These are phyloP conservation scores for Mechanitis messenoides DNA, from an alignment of 2,888 invertebrate species.

Conservation along the genomic window DNA sequence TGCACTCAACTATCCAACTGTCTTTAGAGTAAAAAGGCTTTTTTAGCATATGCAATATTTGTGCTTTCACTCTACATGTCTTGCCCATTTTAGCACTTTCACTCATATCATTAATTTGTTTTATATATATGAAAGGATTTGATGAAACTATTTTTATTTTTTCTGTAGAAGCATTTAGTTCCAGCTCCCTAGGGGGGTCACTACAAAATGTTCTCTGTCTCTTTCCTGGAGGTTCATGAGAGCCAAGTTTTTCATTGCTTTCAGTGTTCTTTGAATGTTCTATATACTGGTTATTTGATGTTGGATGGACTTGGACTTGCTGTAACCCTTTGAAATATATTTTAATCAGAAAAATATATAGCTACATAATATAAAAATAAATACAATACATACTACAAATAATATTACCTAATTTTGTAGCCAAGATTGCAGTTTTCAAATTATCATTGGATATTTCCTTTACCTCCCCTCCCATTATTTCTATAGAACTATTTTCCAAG, in stretches of 20 bases:
- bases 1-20: constrained; percentile 75
- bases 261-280: too few relatives aligned
- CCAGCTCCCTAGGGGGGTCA: constrained; percentile 25
- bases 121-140: constrained; percentile 66
- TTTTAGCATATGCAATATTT: constrained; percentile 71
- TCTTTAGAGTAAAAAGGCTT: constrained; percentile 73
- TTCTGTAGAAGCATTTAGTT: not conserved
- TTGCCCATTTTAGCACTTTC: constrained; percentile 51
- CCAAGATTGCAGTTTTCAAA: constrained; percentile 78
- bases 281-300: not conserved
- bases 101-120: constrained; percentile 56
- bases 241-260: not conserved
- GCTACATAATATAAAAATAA: not conserved
- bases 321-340: not conserved
- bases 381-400: not conserved
- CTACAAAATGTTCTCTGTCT: constrained; percentile 16
- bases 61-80: constrained; percentile 75
- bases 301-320: not conserved
- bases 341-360: not conserved
- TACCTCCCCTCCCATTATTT: constrained; percentile 84
- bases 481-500: constrained; percentile 77
- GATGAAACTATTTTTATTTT: constrained; percentile 23
- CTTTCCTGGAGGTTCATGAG: constrained; percentile 11
- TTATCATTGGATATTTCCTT: constrained; percentile 77
- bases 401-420: constrained; percentile 68